These are phyloP conservation scores for Pentamera pediparva DNA, from an alignment of 53 echinoderm and acorn worm genomes.

Conservation along the genomic window DNA sequence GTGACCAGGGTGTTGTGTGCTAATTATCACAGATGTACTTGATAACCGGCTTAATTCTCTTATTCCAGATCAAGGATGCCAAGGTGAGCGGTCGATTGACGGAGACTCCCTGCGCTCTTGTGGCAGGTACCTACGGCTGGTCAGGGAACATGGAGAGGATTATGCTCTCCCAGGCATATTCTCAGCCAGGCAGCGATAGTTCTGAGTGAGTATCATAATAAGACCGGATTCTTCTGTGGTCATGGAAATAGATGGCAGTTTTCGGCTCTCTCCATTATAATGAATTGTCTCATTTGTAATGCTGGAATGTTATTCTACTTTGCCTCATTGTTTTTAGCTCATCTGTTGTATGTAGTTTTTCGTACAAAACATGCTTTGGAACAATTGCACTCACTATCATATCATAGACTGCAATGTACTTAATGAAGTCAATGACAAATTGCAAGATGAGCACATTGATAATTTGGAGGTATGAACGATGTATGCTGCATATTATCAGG, in stretches of 20 bases:
- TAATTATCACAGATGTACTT: too few relatives aligned
- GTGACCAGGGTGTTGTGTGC: too few relatives aligned
- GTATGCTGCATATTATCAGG: too few relatives aligned
- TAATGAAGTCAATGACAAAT: too few relatives aligned
- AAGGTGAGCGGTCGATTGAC: slow-evolving; percentile 80
- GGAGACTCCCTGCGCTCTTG: slow-evolving; percentile 87
- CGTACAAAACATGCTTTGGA: too few relatives aligned
- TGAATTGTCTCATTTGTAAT: not conserved
- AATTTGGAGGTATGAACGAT: too few relatives aligned
- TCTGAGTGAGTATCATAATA: slow-evolving; percentile 54
- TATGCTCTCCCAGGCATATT: slow-evolving; percentile 95
- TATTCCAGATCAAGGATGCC: slow-evolving; percentile 89
- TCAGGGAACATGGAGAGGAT: slow-evolving; percentile 99
- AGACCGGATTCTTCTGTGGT: not conserved
- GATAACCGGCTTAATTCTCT: not conserved
- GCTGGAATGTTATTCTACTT: not conserved
- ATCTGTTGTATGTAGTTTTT: not conserved
- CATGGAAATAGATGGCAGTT: not conserved
- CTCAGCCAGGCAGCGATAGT: slow-evolving; percentile 76
- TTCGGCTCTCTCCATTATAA: not conserved
- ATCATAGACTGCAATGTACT: too few relatives aligned
- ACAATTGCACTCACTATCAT: too few relatives aligned
- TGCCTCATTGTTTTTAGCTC: not conserved
- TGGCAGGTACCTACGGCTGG: slow-evolving; percentile 96
- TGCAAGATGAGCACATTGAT: too few relatives aligned